Evolutionary conservation across 2,888 invertebrate species (phyloP).

Genomic region (Papilio elwesi): DNA sequence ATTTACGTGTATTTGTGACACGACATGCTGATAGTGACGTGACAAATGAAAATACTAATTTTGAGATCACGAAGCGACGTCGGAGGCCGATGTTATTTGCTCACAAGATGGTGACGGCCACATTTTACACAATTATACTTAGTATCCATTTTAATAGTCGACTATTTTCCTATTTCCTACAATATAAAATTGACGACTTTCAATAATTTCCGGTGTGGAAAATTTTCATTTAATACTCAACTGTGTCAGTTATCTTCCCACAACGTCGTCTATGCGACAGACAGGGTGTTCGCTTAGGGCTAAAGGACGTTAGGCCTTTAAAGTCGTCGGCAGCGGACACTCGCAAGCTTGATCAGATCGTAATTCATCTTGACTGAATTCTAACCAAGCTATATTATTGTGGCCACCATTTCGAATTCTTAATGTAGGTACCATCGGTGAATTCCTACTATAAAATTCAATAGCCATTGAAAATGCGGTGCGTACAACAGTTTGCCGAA

Average conservation of each 20-base stretch:
- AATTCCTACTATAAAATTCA: too few species aligned
- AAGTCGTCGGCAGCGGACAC: too few species aligned
- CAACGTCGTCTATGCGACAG: background rate
- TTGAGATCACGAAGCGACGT: conserved; percentile 60
- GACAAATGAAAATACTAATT: conserved; percentile 70
- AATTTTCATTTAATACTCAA: background rate
- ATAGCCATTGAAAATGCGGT: too few species aligned
- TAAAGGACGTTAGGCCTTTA: too few species aligned
- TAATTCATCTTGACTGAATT: too few species aligned
- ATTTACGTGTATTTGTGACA: conserved; percentile 42
- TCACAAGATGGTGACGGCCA: conserved; percentile 16
- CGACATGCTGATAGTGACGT: conserved; percentile 44
- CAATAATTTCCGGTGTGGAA: conserved; percentile 22
- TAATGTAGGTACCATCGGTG: too few species aligned
- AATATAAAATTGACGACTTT: conserved; percentile 33
- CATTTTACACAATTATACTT: conserved; percentile 22
- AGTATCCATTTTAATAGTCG: conserved; percentile 34
- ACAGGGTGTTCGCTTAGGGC: too few species aligned
- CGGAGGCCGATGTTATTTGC: conserved; percentile 49
- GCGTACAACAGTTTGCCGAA: too few species aligned
- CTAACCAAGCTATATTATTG: too few species aligned
- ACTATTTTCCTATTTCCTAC: conserved; percentile 38
- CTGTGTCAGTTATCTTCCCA: background rate
- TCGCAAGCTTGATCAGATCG: too few species aligned
- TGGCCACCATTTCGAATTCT: too few species aligned